These are phyloP conservation scores for Bubo scandiacus DNA, from an alignment of 2,113 vertebrate species.

Conservation along the genomic window DNA sequence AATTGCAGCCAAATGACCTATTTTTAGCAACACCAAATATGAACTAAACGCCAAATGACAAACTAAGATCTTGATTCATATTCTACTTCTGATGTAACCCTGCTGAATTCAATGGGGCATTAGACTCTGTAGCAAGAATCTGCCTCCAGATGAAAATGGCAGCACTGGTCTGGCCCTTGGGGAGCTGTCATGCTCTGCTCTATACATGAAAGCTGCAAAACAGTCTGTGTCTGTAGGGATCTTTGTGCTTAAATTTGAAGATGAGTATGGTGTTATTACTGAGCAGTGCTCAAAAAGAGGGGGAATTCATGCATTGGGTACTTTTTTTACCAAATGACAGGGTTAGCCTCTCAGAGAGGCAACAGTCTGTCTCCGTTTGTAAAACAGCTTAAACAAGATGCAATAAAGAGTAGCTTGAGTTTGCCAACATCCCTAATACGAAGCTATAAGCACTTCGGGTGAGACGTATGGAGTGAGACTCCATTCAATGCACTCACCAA, in stretches of 20 bases:
- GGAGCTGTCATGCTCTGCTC: not conserved
- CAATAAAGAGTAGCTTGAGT: not conserved
- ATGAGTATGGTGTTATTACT: not conserved
- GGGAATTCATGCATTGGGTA: not conserved
- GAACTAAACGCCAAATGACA: not conserved
- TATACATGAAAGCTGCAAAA: not conserved
- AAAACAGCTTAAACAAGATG: not conserved
- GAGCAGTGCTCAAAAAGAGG: not conserved
- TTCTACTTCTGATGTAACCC: constrained; percentile 11
- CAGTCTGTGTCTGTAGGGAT: not conserved
- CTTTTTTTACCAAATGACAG: not conserved
- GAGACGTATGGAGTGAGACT: not conserved
- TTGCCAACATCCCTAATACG: not conserved
- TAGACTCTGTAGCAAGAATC: not conserved
- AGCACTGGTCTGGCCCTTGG: not conserved
- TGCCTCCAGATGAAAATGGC: not conserved
- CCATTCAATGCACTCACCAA: not conserved
- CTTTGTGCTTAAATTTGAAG: not conserved
- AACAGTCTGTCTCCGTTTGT: not conserved
- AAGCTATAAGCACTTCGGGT: not conserved
- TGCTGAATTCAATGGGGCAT: not conserved
- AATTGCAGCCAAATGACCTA: not conserved
- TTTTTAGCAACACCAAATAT: constrained; percentile 36
- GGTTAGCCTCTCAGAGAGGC: not conserved
- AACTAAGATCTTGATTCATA: not conserved